Evolutionary conservation across 2,797 vertebrate genomes (phyloP), one percentile per base, ranked within the genome.

Genomic region (Semaprochilodus insignis): DNA sequence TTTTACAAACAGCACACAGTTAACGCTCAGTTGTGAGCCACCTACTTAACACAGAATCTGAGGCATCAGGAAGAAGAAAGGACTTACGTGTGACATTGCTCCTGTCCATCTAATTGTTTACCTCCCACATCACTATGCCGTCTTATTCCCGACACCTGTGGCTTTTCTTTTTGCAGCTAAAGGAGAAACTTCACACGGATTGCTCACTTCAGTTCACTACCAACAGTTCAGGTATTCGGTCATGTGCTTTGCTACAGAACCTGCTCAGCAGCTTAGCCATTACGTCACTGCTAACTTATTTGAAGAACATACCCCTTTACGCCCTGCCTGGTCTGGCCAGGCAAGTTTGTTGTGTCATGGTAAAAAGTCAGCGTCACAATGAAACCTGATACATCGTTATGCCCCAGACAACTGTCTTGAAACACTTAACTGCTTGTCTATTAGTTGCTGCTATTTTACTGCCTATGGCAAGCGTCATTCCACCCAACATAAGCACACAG

Each of bases 81-180:
- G 25, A 83, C 76, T 78, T 72, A 83, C 81, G 4, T 59, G 69
- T 21, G 62, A 83, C 81, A 74, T 78, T 34, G 69, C 66, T 66
- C 54, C 51, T n/a, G 27, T 63, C 40, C 3, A 2, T 4, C n/a
- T 77, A 21, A 36, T 25, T 15, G 36, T 48, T 51, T 66, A 66
- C 10, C 70, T 36, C 55, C 14, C 19, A 57, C 40, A 11, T n/a
- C 21, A 6, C 13, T 51, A 74, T 0, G 17, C 52, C 8, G 19
- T 74, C 52, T 34, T 74, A 59, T 36, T 59, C n/a, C 15, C 31
- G 17, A 7, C 3, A 21, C 19, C 13, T 44, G 6, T 17, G 5
- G 48, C 17, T 15, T 36, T 13, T 21, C 17, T 40, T 83, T 51
- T 65, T 15, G 8, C 0, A 15, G 57, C 65, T 62, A 72, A 72